Base-by-base conservation (phyloP, 1,140 invertebrate species). In the Heliconius melpomene region DNA sequence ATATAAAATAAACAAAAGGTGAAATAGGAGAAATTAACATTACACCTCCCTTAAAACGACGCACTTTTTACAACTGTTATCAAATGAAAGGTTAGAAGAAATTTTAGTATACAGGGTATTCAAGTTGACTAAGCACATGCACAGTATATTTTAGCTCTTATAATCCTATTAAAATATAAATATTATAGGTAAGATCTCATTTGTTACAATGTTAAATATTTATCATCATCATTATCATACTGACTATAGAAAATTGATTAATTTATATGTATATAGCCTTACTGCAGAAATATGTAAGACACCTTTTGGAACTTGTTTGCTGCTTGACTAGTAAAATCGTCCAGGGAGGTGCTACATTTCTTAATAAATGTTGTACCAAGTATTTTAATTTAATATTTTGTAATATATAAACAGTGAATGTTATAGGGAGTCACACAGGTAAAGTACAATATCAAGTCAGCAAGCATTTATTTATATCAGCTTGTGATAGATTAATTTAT, bases 41-140 rank as follows among this genome's bases (percentile, higher is more conserved):
- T 32, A 36, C 76, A 77, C 76, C 76, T 77, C 76, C 76, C 76
- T 77, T 77, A 54, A 26, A 77, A 77, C 32, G 23, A 77, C 18
- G 60, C 75, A 77, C 75, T 71, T 66, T 76, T 77, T 71, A 77
- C 40, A 72, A 77, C 66, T 77, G 70, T 77, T 77, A 77, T 72
- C 16, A 77, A 52, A 80, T 80, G 26, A 81, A 77, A 77, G 72
- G 23, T 77, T 81, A 78, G 57, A 78, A 78, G 57, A 80, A 72
- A 78, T 82, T 82, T 80, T 84, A 84, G 83, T 78, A 82, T 84
- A 86, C 85, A 86, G 85, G 85, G 85, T 86, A 86, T 80, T 83
- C 76, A 75, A 83, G 79, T 86, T 82, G 75, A 78, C 82, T 83
- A 75, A 72, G 79, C 76, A 84, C 76, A 78, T 79, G 70, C 71